phyloP scores from a whole-genome alignment of 2,113 vertebrate species.

The Takifugu flavidus region DNA sequence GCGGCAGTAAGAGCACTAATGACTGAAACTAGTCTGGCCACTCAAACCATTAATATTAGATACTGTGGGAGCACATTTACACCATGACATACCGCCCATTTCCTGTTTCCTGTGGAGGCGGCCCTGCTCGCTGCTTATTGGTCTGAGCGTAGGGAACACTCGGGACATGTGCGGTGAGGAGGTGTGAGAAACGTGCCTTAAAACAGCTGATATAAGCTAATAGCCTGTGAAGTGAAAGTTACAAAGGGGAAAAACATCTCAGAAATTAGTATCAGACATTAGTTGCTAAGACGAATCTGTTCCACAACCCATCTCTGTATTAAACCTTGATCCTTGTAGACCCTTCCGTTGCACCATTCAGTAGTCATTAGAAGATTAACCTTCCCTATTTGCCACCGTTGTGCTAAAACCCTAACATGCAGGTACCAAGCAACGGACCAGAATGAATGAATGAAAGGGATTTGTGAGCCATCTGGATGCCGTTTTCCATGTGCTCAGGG shows the following conservation, averaged over 20 bases:
- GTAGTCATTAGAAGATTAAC: slow-evolving; percentile 54
- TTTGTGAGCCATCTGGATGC: slow-evolving; percentile 51
- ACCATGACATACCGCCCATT: slow-evolving; percentile 2
- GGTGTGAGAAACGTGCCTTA: slow-evolving; percentile 1
- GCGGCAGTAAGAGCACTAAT: slow-evolving; percentile 71
- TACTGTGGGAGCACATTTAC: slow-evolving; percentile 42
- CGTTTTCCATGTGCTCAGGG: slow-evolving; percentile 29
- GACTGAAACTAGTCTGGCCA: slow-evolving; percentile 55
- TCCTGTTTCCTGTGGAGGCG: slow-evolving; percentile 19
- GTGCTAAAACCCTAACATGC: slow-evolving; percentile 15
- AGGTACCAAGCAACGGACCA: slow-evolving; percentile 37
- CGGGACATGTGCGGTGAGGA: slow-evolving; percentile 5
- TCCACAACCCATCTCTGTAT: slow-evolving; percentile 14
- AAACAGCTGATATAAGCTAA: background rate
- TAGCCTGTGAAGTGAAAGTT: background rate
- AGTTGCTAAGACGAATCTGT: slow-evolving; percentile 1
- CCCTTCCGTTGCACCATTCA: slow-evolving; percentile 42
- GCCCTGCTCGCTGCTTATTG: slow-evolving; percentile 14
- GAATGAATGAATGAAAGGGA: slow-evolving; percentile 49
- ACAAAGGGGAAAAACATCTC: background rate
- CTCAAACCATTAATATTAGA: slow-evolving; percentile 71
- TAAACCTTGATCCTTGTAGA: slow-evolving; percentile 7
- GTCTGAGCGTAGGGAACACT: slow-evolving; percentile 15
- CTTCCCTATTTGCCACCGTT: slow-evolving; percentile 33
- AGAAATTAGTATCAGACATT: background rate